Evolutionary conservation across 1,140 invertebrate species (phyloP), one percentile per base, ranked within the genome.

Genomic region (Rhopalosiphum maidis): DNA sequence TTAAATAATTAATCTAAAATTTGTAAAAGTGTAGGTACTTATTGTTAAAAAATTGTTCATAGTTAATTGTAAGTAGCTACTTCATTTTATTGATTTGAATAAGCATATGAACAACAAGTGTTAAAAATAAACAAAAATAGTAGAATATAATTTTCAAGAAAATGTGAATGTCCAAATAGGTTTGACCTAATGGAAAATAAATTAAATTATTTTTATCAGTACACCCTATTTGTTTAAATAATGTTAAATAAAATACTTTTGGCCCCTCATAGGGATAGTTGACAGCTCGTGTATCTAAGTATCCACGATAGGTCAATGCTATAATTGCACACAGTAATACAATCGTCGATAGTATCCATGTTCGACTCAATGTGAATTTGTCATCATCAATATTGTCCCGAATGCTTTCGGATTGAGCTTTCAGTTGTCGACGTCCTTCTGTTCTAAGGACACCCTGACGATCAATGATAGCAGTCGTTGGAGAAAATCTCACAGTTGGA

Each of bases 211-310:
- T 77, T 77, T 77, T 77, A n/a, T 9, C 9, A 8, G 9, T 77
- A 68, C 11, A 18, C 30, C n/a, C 15, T n/a, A 77, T n/a, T n/a
- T n/a, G 15, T n/a, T 85, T 7, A 30, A 46, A 86, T 86, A 2
- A 43, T 85, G 3, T 25, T 41, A 91, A 77, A 25, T 22, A 21
- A 18, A 18, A 43, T 93, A 93, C 91, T 93, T 93, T 93, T n/a
- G 91, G 82, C 9, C 91, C 91, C 51, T 51, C 48, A 35, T 51
- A 93, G 5, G 91, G 91, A 85, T 82, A 93, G 23, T 93, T 93
- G 6, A 93, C 91, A 35, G 91, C 48, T 37, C n/a, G 82, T 37
- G 91, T 93, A 46, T 93, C 91, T 25, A 93, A 86, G 11, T 93
- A 93, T 0, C 91, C 91, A 51, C 91, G 91, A 54, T 93, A 93